Conservation (phyloP, 1,140 invertebrate species). For the Theocolax elegans region DNA sequence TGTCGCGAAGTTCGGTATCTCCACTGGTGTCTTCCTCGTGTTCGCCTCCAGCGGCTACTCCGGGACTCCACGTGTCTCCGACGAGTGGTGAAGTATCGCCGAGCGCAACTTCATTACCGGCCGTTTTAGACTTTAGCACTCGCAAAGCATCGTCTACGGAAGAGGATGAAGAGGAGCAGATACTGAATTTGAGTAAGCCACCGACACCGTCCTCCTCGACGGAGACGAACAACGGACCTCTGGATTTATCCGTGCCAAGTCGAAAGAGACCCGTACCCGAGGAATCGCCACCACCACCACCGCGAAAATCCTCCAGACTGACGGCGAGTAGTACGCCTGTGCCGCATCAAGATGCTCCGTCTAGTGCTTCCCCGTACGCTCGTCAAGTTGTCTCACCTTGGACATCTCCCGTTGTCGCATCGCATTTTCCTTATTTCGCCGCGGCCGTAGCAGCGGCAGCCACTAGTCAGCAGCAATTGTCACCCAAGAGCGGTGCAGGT, state of each 20-base stretch:
- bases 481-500: slow-evolving; percentile 74
- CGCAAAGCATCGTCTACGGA: slow-evolving; percentile 67
- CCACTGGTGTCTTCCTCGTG: slow-evolving; percentile 72
- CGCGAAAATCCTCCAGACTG: slow-evolving; percentile 74
- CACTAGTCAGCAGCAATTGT: slow-evolving; percentile 71
- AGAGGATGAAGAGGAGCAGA: slow-evolving; percentile 73
- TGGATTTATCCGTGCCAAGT: slow-evolving; percentile 82
- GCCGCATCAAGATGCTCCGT: slow-evolving; percentile 56
- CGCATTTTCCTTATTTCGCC: slow-evolving; percentile 82
- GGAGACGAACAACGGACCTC: slow-evolving; percentile 76
- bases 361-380: slow-evolving; percentile 67
- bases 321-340: slow-evolving; percentile 51
- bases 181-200: slow-evolving; percentile 76
- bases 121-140: slow-evolving; percentile 83
- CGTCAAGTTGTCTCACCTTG: slow-evolving; percentile 78
- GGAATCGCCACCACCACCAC: slow-evolving; percentile 72
- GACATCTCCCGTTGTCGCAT: slow-evolving; percentile 81
- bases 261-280: slow-evolving; percentile 78
- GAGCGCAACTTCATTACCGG: slow-evolving; percentile 65
- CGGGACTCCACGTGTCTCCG: slow-evolving; percentile 62
- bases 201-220: slow-evolving; percentile 66
- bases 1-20: slow-evolving; percentile 72
- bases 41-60: slow-evolving; percentile 67
- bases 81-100: slow-evolving; percentile 59
- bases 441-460: slow-evolving; percentile 80